Evolutionary conservation across 2,797 vertebrate species (phyloP).

Genomic region (Sebastiscus tertius): DNA sequence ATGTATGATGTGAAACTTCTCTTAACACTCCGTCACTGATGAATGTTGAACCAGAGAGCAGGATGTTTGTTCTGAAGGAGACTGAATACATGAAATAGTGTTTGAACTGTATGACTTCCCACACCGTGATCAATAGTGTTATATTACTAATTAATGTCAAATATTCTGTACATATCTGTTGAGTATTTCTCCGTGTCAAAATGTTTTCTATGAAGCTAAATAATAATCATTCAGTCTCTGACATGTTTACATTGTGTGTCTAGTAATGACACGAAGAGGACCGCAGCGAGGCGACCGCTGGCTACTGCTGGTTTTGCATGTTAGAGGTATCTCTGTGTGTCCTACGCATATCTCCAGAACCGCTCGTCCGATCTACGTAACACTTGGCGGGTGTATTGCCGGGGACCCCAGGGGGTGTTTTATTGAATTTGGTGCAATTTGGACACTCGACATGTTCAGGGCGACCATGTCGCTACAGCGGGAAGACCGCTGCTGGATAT

Average conservation of each 20-base stretch:
- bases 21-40: background rate
- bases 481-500: too few species aligned
- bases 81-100: background rate
- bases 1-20: background rate
- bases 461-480: too few species aligned
- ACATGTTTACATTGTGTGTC: background rate
- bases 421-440: too few species aligned
- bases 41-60: background rate
- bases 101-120: background rate
- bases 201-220: background rate
- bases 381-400: too few species aligned
- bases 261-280: background rate
- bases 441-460: too few species aligned
- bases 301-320: background rate
- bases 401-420: too few species aligned
- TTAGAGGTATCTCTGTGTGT: background rate
- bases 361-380: too few species aligned
- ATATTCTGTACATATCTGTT: conserved; percentile 26
- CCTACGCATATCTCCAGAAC: too few species aligned
- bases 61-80: background rate
- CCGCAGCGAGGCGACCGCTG: background rate
- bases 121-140: conserved; percentile 21
- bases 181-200: background rate
- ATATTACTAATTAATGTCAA: conserved; percentile 2
- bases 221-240: background rate